phyloP scores from a whole-genome alignment of 2,113 vertebrate genomes.

The Potamarius usumacintae region DNA sequence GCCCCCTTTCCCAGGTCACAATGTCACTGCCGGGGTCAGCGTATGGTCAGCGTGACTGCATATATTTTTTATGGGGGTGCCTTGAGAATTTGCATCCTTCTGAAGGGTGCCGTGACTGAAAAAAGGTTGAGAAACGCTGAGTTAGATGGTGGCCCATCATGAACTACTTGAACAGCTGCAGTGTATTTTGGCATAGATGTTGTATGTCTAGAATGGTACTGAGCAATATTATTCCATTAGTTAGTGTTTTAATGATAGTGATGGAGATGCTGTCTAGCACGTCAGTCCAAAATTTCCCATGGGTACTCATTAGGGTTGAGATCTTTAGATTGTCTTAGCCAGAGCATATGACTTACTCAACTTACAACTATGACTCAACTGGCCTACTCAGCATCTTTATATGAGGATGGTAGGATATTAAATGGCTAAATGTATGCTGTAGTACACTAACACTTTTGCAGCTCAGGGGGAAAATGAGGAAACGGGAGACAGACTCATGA shows the following conservation, averaged over 20 bases:
- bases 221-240: background rate
- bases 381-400: background rate
- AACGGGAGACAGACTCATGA: no score
- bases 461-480: no score
- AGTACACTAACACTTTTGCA: background rate
- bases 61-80: no score
- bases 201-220: background rate
- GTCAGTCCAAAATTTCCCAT: background rate
- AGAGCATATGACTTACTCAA: no score
- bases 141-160: background rate
- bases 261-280: no score
- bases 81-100: no score
- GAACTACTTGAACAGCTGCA: background rate
- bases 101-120: no score
- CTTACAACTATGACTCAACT: background rate
- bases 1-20: no score
- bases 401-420: background rate
- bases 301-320: background rate
- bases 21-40: no score
- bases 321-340: background rate
- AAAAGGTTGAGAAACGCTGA: no score
- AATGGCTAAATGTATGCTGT: background rate
- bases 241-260: no score
- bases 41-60: no score
- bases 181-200: background rate